These are phyloP conservation scores for Philopotamus ludificatus DNA, from an alignment of 1,140 invertebrate species.

Conservation along the genomic window DNA sequence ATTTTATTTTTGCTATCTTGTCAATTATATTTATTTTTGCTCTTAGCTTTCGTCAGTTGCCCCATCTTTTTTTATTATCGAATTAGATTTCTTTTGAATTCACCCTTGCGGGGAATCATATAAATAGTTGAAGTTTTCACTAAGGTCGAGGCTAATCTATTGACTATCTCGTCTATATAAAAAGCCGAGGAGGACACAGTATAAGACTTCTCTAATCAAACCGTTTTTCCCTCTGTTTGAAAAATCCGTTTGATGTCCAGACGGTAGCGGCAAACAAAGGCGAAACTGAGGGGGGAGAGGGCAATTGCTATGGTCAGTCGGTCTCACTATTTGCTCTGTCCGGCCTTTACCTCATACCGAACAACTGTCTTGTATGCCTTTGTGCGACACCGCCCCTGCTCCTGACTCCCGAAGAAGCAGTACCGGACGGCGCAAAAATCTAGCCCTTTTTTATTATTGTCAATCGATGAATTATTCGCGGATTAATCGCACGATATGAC, in stretches of 20 bases:
- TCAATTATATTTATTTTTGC: too few species aligned
- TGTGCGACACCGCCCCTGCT: slow-evolving; percentile 7
- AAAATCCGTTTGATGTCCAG: slow-evolving; percentile 31
- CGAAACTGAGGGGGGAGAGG: slow-evolving; percentile 1
- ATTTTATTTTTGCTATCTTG: too few species aligned
- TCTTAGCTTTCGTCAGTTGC: slow-evolving; percentile 1
- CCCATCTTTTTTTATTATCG: neutral
- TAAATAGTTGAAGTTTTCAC: slow-evolving; percentile 23
- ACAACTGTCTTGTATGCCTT: slow-evolving; percentile 13
- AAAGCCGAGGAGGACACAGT: slow-evolving; percentile 8
- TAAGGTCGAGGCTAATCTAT: slow-evolving; percentile 8
- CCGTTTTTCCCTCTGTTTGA: slow-evolving; percentile 30
- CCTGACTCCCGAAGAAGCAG: too few species aligned
- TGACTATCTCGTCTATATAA: slow-evolving; percentile 17
- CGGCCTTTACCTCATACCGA: neutral
- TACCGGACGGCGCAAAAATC: too few species aligned
- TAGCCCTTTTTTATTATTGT: too few species aligned
- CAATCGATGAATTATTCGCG: too few species aligned
- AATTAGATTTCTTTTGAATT: slow-evolving; percentile 4
- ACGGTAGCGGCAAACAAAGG: slow-evolving; percentile 20
- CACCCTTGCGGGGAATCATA: slow-evolving; percentile 11
- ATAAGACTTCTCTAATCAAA: slow-evolving; percentile 26
- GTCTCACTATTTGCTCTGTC: neutral
- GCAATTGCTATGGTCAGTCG: slow-evolving; percentile 25
- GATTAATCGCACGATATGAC: too few species aligned